phyloP scores from a whole-genome alignment of 2,797 vertebrate genomes.

The Coendou prehensilis region DNA sequence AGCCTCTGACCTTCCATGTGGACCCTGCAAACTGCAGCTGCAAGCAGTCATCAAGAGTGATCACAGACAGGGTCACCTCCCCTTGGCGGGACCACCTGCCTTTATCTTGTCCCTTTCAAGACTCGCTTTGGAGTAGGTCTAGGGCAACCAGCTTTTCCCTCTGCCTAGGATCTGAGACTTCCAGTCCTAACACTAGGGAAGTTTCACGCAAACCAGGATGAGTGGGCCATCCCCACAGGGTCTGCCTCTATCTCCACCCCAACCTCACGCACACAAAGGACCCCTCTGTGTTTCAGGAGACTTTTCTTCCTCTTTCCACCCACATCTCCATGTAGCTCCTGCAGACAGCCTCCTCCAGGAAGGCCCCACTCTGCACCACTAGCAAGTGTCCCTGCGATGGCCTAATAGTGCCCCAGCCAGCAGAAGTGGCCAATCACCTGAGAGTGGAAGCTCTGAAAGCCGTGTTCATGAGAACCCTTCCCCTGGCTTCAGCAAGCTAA shows the following conservation, averaged over 20 bases:
- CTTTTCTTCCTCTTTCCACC: neutral
- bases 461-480: too few relatives aligned
- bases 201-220: too few relatives aligned
- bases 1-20: neutral
- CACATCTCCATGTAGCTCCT: neutral
- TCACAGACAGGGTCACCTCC: too few relatives aligned
- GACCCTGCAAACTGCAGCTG: neutral
- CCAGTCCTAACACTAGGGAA: neutral
- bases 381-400: neutral
- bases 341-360: neutral
- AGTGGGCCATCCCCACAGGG: neutral
- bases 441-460: neutral
- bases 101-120: neutral
- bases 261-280: neutral
- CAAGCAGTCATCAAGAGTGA: neutral
- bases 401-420: fast-evolving
- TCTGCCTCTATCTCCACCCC: neutral
- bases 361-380: neutral
- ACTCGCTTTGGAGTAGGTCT: neutral
- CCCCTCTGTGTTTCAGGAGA: neutral
- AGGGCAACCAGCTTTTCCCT: too few relatives aligned
- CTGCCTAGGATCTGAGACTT: neutral
- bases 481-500: too few relatives aligned
- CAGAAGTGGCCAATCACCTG: neutral
- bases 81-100: too few relatives aligned